A percentile compares a stretch with the other conserved stretches of the same genome.
These are phyloP conservation scores for Myodes glareolus DNA, from an alignment of 2,113 vertebrate genomes.

Conservation along the genomic window DNA sequence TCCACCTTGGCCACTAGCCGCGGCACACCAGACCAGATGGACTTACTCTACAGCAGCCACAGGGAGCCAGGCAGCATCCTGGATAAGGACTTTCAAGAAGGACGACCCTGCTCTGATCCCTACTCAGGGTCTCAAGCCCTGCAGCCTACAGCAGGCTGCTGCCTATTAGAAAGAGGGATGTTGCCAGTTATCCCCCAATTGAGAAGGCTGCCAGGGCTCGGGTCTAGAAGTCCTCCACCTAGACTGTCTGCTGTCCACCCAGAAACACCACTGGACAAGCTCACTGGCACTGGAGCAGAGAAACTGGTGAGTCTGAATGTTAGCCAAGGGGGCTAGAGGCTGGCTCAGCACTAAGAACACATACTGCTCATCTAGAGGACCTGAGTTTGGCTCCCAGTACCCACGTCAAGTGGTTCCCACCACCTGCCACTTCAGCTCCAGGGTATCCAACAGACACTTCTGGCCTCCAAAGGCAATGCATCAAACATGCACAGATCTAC, in stretches of 20 bases:
- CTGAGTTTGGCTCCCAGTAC: not conserved
- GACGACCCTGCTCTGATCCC: not conserved
- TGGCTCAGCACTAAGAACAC: not conserved
- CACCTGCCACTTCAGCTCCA: not conserved
- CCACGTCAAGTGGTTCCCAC: not conserved
- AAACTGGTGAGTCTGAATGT: not conserved
- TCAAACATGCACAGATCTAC: not conserved
- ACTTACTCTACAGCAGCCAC: fast-evolving
- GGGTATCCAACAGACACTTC: not conserved
- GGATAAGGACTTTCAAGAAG: not conserved
- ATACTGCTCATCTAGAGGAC: not conserved
- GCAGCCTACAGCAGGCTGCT: not conserved
- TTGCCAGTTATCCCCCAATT: not conserved
- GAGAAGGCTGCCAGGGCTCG: too few relatives aligned
- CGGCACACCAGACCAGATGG: not conserved
- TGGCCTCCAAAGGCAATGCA: not conserved
- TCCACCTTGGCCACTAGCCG: fast-evolving
- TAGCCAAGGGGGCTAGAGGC: not conserved
- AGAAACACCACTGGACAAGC: not conserved
- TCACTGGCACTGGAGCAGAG: not conserved
- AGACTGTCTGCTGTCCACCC: not conserved
- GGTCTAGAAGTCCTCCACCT: not conserved
- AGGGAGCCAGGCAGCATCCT: not conserved
- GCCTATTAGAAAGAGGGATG: not conserved
- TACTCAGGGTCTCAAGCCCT: not conserved